Evolutionary conservation across 2,113 vertebrate genomes (phyloP).

Genomic region (Hypocryptadius cinnamomeus): DNA sequence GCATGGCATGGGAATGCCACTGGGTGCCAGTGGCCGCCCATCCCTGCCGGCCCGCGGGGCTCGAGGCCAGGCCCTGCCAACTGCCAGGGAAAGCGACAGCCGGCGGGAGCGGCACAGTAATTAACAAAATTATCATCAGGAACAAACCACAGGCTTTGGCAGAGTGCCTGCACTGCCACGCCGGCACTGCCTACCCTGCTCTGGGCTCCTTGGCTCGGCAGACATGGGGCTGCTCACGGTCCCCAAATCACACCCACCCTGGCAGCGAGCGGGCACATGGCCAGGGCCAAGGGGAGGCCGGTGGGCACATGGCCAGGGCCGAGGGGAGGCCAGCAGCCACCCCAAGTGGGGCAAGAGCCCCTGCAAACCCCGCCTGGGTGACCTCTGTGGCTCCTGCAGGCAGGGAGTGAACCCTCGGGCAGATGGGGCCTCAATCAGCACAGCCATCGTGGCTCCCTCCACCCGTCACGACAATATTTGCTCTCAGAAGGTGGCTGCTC

Average conservation of each 20-base stretch:
- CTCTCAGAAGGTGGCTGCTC: neutral
- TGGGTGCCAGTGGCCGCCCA: rapidly evolving
- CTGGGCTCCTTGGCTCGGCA: rapidly evolving
- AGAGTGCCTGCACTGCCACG: rapidly evolving
- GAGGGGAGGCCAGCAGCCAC: rapidly evolving
- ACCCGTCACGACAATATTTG: neutral
- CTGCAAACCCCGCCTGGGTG: neutral
- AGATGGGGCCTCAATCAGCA: neutral
- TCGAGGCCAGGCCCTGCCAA: neutral
- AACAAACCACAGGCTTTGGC: neutral
- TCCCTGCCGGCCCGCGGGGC: rapidly evolving
- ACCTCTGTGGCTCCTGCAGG: neutral
- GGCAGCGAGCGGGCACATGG: rapidly evolving
- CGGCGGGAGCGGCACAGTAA: rapidly evolving
- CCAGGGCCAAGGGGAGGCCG: rapidly evolving
- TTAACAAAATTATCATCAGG: neutral
- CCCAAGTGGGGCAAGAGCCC: rapidly evolving
- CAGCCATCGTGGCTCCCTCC: neutral
- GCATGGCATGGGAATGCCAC: rapidly evolving
- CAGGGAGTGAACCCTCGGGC: neutral
- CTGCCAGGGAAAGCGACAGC: neutral
- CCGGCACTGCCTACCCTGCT: neutral
- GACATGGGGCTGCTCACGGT: rapidly evolving
- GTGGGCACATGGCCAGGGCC: rapidly evolving
- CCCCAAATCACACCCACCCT: neutral